Evolutionary conservation across 2,888 invertebrate species (phyloP).

Genomic region (Doris montereyensis): DNA sequence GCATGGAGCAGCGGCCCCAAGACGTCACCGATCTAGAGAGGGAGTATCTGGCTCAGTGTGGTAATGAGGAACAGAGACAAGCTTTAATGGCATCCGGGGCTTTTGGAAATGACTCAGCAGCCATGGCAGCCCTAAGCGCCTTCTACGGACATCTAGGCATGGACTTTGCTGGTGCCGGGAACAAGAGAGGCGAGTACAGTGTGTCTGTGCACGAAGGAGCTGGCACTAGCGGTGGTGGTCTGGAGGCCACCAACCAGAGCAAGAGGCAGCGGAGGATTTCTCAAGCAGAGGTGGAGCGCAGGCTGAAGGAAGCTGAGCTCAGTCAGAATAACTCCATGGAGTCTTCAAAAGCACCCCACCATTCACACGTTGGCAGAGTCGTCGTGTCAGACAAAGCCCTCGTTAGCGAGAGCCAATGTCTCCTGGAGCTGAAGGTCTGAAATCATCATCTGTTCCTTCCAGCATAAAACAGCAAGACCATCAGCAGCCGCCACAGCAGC

Average conservation of each 20-base stretch:
- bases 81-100: slow-evolving; percentile 42
- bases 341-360: slow-evolving; percentile 2
- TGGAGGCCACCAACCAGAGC: slow-evolving; percentile 1
- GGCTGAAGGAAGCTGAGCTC: slow-evolving; percentile 39
- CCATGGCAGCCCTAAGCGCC: slow-evolving; percentile 42
- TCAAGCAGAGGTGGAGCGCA: slow-evolving; percentile 40
- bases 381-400: slow-evolving; percentile 33
- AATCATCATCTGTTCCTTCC: not conserved
- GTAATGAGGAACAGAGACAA: slow-evolving; percentile 44
- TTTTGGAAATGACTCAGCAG: slow-evolving; percentile 39
- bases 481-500: not conserved
- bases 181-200: not conserved
- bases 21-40: slow-evolving; percentile 39
- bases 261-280: slow-evolving; percentile 41
- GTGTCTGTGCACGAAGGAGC: slow-evolving; percentile 24
- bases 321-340: slow-evolving; percentile 26
- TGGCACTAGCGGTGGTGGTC: not conserved
- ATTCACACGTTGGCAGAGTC: not conserved
- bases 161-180: slow-evolving; percentile 22
- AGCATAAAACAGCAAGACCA: not conserved
- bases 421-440: not conserved
- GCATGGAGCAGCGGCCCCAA: slow-evolving; percentile 41
- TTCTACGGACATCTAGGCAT: slow-evolving; percentile 41
- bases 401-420: slow-evolving; percentile 41
- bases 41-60: slow-evolving; percentile 37